Conservation (phyloP, 2,113 vertebrate species). For the Percopsis transmontana region DNA sequence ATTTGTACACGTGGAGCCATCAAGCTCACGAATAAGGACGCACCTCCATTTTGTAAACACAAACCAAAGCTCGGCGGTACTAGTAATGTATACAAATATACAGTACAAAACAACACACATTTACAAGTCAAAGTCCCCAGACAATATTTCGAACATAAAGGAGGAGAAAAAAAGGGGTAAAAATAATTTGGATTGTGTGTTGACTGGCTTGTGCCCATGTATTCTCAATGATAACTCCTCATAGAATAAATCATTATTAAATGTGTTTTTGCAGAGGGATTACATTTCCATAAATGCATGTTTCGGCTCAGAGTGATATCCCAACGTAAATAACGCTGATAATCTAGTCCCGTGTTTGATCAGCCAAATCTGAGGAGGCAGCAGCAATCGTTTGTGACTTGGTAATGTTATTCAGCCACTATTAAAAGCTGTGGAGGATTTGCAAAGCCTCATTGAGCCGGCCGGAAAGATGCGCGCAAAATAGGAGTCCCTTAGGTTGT, state of each 20-base stretch:
- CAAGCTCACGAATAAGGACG: constrained; percentile 20
- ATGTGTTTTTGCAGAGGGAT: constrained; percentile 66
- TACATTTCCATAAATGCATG: constrained; percentile 69
- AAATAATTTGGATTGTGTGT: constrained; percentile 33
- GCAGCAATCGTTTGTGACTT: constrained; percentile 71
- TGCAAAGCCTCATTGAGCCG: constrained; percentile 74
- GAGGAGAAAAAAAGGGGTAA: background rate
- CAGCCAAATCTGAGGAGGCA: constrained; percentile 64
- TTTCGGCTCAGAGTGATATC: constrained; percentile 70
- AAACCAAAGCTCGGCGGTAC: constrained; percentile 15
- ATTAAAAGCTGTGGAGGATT: constrained; percentile 74
- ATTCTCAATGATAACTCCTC: constrained; percentile 47
- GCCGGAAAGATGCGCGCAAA: constrained; percentile 71
- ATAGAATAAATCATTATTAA: constrained; percentile 72
- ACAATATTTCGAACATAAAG: constrained; percentile 10
- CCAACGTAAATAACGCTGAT: constrained; percentile 74
- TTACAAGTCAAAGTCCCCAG: constrained; percentile 24
- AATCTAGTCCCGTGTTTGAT: constrained; percentile 73
- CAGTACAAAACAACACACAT: constrained; percentile 17
- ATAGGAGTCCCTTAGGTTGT: constrained; percentile 74
- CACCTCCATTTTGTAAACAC: constrained; percentile 19
- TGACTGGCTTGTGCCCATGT: constrained; percentile 31
- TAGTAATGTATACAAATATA: background rate
- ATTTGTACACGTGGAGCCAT: constrained; percentile 65
- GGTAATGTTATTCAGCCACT: constrained; percentile 69